Evolutionary conservation across 2,888 invertebrate species (phyloP).

Genomic region (Dicyrtoma fusca): DNA sequence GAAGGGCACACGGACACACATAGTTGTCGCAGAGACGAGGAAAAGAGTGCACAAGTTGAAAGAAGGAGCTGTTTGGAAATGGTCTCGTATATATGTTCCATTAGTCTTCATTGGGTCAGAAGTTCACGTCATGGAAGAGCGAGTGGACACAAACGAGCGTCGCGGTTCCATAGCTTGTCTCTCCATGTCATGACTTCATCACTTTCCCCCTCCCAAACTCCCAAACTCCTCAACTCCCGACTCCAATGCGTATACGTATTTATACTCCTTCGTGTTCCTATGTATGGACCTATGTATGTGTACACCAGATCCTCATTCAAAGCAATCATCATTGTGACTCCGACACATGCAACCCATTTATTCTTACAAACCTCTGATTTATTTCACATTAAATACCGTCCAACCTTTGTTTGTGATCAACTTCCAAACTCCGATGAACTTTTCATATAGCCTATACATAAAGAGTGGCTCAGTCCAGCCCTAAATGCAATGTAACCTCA

Average conservation of each 20-base stretch:
- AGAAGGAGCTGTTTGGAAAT: background rate
- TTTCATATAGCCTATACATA: no score
- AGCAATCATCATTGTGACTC: slow-evolving; percentile 27
- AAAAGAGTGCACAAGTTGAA: background rate
- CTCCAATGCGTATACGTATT: background rate
- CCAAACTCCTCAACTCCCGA: background rate
- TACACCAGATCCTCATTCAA: slow-evolving; percentile 30
- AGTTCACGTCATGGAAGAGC: slow-evolving; percentile 48
- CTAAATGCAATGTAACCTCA: no score
- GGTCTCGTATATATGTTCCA: slow-evolving; percentile 30
- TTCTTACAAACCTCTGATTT: slow-evolving; percentile 34
- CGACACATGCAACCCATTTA: slow-evolving; percentile 36
- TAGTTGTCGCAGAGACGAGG: background rate
- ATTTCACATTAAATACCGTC: slow-evolving; percentile 33
- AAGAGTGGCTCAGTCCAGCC: no score
- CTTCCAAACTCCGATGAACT: background rate
- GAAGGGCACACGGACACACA: no score
- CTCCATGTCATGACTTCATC: slow-evolving; percentile 49
- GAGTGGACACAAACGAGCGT: slow-evolving; percentile 40
- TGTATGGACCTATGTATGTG: slow-evolving; percentile 19
- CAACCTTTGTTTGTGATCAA: background rate
- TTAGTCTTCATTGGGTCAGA: slow-evolving; percentile 50
- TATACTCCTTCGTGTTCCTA: background rate
- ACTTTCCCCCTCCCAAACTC: slow-evolving; percentile 33
- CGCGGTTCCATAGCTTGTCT: slow-evolving; percentile 32